Evolutionary conservation across 2,888 invertebrate genomes (phyloP), one percentile per base, ranked within the genome.

Genomic region (Ptilodon capucinus): DNA sequence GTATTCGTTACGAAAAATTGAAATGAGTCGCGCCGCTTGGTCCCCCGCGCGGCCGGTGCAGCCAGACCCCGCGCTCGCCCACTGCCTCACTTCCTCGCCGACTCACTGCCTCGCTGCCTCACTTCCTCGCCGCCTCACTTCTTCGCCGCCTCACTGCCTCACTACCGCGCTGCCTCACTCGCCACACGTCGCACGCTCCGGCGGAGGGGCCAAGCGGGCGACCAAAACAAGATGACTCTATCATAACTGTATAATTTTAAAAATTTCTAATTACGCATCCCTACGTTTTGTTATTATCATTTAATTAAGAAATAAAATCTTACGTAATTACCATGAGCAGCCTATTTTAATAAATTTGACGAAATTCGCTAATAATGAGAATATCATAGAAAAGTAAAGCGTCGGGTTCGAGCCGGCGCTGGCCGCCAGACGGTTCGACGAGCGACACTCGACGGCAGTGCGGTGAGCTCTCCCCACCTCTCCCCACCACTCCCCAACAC

Each of bases 201-300:
- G 64, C 60, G 56, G 76, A 68, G 64, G 76, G 57, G 62, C 79
- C 84, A 74, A 75, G 76, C 74, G 79, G 23, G 68, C 79, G 80
- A 76, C 73, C 57, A 80, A 84, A 80, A 79, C 81, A 83, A 87
- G 71, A 73, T 84, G 78, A 85, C 82, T 80, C 86, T 90, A 91
- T 88, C 78, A 84, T 91, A 88, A 91, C 89, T 89, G 90, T 90
- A 91, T 91, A 90, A 89, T 89, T 90, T 91, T 90, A 89, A 90
- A 91, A 91, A 90, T 84, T 74, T 88, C 91, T 91, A 91, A 90
- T 91, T 90, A 91, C 89, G 91, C 91, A 86, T 88, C 79, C 81
- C 91, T 91, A 91, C 89, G 81, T 88, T 85, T 90, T 87, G 86
- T 90, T 91, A 90, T 90, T 90, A 91, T 90, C 87, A 64, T 90